Evolutionary conservation across 2,888 invertebrate genomes (phyloP).

Genomic region (Branchinecta sandiegonensis): DNA sequence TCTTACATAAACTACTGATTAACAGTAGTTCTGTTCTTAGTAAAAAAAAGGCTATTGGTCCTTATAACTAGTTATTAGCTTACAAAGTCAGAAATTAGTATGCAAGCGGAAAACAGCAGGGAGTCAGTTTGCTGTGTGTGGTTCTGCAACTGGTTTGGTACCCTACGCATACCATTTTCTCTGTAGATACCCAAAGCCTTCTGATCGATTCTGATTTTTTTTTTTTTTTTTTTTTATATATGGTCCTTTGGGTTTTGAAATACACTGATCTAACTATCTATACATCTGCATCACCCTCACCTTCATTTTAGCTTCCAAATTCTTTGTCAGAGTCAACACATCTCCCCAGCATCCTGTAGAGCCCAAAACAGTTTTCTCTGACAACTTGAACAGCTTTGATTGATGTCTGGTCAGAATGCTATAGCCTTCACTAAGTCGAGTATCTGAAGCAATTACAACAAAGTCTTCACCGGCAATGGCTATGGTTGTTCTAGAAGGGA

Average conservation of each 20-base stretch:
- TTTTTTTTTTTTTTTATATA: too few species aligned
- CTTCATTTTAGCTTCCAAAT: slow-evolving; percentile 71
- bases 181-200: too few species aligned
- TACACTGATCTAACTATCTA: too few species aligned
- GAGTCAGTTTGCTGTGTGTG: too few species aligned
- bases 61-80: neutral
- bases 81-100: slow-evolving; percentile 11
- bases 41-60: neutral
- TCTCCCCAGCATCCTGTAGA: slow-evolving; percentile 97
- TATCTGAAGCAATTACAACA: slow-evolving; percentile 87
- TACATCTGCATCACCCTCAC: slow-evolving; percentile 32
- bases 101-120: too few species aligned
- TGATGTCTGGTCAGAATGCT: slow-evolving; percentile 77
- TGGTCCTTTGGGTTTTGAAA: too few species aligned
- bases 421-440: slow-evolving; percentile 77
- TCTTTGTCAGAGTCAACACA: slow-evolving; percentile 70
- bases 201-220: too few species aligned
- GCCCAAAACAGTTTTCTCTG: slow-evolving; percentile 71
- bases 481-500: slow-evolving; percentile 61
- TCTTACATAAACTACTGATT: too few species aligned
- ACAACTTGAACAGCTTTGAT: slow-evolving; percentile 68
- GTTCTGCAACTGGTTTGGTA: too few species aligned
- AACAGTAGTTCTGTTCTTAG: neutral
- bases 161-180: too few species aligned
- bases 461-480: slow-evolving; percentile 93